A percentile compares a stretch with the other conserved stretches of the same genome.
Conservation (phyloP, 2,888 invertebrate genomes). For the Ctena decussata region DNA sequence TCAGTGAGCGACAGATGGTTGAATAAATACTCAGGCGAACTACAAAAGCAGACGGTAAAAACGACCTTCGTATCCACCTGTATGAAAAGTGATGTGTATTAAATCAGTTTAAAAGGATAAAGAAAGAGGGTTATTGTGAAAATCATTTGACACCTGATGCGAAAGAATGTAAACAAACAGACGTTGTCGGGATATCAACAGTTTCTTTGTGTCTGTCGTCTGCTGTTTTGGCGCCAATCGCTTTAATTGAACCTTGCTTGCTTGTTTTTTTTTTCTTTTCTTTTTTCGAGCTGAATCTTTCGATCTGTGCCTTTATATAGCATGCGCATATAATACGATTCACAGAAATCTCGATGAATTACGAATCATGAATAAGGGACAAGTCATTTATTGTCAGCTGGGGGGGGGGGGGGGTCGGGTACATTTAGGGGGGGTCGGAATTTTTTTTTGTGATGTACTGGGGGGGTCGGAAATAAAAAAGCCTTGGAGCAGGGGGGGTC, state of each 20-base stretch:
- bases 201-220: conserved; percentile 3
- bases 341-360: no score
- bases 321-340: no score
- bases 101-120: background rate
- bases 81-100: conserved; percentile 1
- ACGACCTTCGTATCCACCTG: background rate
- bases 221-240: background rate
- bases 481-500: no score
- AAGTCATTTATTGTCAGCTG: no score
- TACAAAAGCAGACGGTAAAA: background rate
- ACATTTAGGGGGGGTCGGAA: no score
- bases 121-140: background rate
- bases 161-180: background rate
- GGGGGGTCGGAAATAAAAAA: no score
- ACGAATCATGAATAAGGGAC: no score
- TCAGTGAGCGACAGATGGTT: background rate
- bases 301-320: no score
- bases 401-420: no score
- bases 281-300: no score
- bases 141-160: background rate
- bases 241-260: background rate
- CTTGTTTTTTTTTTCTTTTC: no score
- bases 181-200: background rate
- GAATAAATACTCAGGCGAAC: background rate
- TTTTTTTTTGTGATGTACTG: no score